These are phyloP conservation scores for Ochlodes sylvanus DNA, from an alignment of 2,888 invertebrate species.

Conservation along the genomic window DNA sequence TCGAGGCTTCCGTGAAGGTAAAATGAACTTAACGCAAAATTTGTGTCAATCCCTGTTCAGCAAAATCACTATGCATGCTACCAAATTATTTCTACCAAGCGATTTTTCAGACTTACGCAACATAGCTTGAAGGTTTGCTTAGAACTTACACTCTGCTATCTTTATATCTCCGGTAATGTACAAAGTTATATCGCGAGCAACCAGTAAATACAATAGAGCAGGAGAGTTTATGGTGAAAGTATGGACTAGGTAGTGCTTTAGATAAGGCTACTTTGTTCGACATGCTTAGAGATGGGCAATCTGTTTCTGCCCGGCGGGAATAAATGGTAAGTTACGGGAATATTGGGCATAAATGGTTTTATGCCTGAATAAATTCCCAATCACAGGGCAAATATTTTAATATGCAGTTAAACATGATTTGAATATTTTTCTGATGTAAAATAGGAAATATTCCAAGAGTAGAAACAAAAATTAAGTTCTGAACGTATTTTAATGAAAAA, in stretches of 20 bases:
- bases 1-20: neutral
- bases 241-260: conserved; percentile 24
- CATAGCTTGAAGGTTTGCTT: neutral
- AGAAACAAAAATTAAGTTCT: too few species aligned
- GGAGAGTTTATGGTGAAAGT: conserved; percentile 12
- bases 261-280: conserved; percentile 38
- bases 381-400: too few species aligned
- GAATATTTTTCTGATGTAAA: too few species aligned
- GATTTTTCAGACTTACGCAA: neutral
- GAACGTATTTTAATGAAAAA: too few species aligned
- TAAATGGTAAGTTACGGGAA: too few species aligned
- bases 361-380: too few species aligned
- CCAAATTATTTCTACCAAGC: neutral
- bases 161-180: conserved; percentile 6
- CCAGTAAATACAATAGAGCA: neutral
- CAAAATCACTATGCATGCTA: conserved; percentile 16
- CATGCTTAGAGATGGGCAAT: too few species aligned
- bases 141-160: neutral
- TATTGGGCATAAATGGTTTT: too few species aligned
- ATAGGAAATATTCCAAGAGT: too few species aligned
- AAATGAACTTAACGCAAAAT: conserved; percentile 28
- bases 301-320: too few species aligned
- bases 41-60: conserved; percentile 30
- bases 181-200: neutral
- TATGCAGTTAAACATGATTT: too few species aligned